Percentiles rank a stretch among this genome's conserved stretches.
Evolutionary conservation across 2,797 vertebrate genomes (phyloP).

Genomic region (Ataeniobius toweri): DNA sequence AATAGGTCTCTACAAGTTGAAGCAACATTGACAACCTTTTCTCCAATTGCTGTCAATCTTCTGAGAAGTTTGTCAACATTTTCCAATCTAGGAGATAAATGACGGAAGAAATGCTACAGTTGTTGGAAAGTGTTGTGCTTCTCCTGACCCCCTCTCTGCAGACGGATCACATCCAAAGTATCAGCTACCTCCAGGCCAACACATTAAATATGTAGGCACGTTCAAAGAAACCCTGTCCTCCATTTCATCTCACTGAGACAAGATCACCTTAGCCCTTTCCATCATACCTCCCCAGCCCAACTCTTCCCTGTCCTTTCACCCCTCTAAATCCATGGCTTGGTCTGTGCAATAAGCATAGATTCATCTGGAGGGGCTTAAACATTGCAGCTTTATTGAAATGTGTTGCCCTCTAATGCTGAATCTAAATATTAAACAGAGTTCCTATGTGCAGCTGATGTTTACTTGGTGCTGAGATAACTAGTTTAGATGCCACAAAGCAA

Average conservation of each 20-base stretch:
- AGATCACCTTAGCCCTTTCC: conserved; percentile 46
- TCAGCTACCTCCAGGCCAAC: conserved; percentile 54
- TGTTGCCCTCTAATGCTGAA: not conserved
- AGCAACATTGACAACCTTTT: not conserved
- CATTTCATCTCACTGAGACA: conserved; percentile 45
- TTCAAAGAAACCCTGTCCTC: conserved; percentile 63
- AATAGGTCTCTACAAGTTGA: not conserved
- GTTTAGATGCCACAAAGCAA: no score
- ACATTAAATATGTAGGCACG: conserved; percentile 75
- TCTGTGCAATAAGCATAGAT: conserved; percentile 30
- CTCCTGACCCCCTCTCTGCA: conserved; percentile 13
- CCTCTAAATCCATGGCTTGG: conserved; percentile 36
- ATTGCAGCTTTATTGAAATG: not conserved
- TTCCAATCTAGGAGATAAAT: not conserved
- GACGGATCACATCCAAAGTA: conserved; percentile 25
- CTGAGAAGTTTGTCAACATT: not conserved
- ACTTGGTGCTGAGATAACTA: no score
- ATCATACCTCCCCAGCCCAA: conserved; percentile 14
- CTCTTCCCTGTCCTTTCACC: conserved; percentile 45
- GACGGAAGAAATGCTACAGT: not conserved
- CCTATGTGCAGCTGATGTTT: not conserved
- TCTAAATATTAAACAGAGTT: not conserved
- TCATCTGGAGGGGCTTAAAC: conserved; percentile 17
- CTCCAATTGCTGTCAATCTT: not conserved
- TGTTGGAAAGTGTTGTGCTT: not conserved